Conservation (phyloP, 2,888 invertebrate genomes). For the Monoplex corrugatus region DNA sequence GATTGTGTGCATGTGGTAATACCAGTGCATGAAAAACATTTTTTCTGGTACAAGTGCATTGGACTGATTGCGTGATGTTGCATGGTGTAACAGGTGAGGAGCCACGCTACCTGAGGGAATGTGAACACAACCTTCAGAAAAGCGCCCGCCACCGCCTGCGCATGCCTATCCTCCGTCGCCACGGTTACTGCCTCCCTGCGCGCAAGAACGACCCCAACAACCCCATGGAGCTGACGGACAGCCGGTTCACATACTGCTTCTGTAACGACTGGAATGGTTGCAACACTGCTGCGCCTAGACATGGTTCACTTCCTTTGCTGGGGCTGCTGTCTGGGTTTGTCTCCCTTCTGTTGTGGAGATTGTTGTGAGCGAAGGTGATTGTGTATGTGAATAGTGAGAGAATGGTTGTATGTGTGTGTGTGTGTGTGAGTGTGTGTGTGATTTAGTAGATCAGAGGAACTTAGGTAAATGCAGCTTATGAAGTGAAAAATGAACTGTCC, state of each 20-base stretch:
- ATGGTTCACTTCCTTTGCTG: constrained; percentile 41
- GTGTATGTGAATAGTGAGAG: too few species aligned
- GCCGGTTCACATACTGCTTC: constrained; percentile 78
- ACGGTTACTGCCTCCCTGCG: constrained; percentile 80
- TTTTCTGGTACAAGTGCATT: too few species aligned
- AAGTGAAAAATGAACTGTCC: too few species aligned
- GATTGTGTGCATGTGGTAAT: too few species aligned
- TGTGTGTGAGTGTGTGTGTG: neutral
- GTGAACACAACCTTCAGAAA: constrained; percentile 75
- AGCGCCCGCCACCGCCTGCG: constrained; percentile 75
- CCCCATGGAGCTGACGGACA: constrained; percentile 67
- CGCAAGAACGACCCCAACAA: constrained; percentile 78
- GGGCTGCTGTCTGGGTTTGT: constrained; percentile 39
- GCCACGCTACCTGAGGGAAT: constrained; percentile 77
- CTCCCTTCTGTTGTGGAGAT: constrained; percentile 37
- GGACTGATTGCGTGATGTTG: too few species aligned
- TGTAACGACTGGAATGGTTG: constrained; percentile 82
- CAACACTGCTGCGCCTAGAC: constrained; percentile 67
- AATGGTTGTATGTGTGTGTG: neutral
- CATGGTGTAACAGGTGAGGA: constrained; percentile 76
- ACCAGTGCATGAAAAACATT: too few species aligned
- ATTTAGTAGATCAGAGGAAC: too few species aligned
- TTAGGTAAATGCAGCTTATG: too few species aligned
- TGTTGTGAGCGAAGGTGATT: neutral
- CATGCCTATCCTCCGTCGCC: constrained; percentile 80